Evolutionary conservation across 2,888 invertebrate species (phyloP).

Genomic region (Aplocera efformata): DNA sequence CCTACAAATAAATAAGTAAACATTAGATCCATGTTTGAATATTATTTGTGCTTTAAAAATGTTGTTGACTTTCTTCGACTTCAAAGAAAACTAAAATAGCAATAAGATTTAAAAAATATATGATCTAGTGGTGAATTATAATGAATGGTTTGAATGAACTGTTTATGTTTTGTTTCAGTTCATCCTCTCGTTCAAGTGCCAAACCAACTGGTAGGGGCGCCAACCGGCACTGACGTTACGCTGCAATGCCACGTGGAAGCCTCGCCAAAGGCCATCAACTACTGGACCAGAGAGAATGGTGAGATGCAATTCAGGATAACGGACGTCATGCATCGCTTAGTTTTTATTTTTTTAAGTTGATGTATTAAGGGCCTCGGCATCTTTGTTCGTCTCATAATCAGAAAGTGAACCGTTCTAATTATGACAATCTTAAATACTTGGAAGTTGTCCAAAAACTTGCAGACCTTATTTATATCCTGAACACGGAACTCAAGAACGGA

Average conservation of each 20-base stretch:
- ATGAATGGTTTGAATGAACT: no score
- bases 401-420: slow-evolving; percentile 29
- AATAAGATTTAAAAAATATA: no score
- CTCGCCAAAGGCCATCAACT: slow-evolving; percentile 96
- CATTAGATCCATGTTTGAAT: no score
- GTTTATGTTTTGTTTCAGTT: slow-evolving; percentile 81
- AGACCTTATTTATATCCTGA: slow-evolving; percentile 66
- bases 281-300: slow-evolving; percentile 95
- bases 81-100: no score
- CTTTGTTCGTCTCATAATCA: not conserved
- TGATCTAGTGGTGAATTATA: no score
- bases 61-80: no score
- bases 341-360: no score
- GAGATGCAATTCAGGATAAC: no score
- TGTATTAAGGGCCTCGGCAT: no score
- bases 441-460: slow-evolving; percentile 63
- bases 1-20: no score
- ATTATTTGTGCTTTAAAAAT: no score
- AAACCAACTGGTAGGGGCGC: slow-evolving; percentile 95
- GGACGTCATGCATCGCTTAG: not conserved
- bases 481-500: slow-evolving; percentile 71
- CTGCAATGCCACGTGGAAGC: slow-evolving; percentile 93
- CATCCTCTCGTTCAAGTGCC: slow-evolving; percentile 96
- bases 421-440: slow-evolving; percentile 47
- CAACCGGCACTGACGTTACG: slow-evolving; percentile 91